Base-by-base conservation (phyloP, 2,113 vertebrate species). In the Penelope pileata region DNA sequence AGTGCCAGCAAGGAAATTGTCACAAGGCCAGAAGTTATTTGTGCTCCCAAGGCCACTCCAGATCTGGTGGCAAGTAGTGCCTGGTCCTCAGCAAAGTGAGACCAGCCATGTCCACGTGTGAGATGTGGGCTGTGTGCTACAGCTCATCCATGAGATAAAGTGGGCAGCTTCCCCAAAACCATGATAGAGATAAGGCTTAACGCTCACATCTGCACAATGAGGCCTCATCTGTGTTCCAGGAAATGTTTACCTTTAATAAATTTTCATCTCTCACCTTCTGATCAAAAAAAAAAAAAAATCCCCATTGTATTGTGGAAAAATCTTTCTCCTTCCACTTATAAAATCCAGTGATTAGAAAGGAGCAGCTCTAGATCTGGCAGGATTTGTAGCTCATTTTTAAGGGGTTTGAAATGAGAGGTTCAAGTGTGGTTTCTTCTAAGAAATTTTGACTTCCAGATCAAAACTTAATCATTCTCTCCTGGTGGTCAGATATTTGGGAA, bases 241-340 rank as follows among this genome's bases (percentile, higher is more conserved):
- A 92, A 94, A 51, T 62, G 73, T 17, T 54, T 54, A 73, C 63
- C 58, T 92, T 54, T 69, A 60, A 69, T 80, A 88, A 88, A 54
- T 81, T 47, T 73, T 56, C 48, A 47, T 77, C 29, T 88, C 59
- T 50, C 32, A 62, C 19, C 36, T 91, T 73, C 73, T 76, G 53
- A 54, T 8, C 27, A 63, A 62, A 38, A 62, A 38, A 48, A 32
- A 51, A 29, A 16, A 60, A 3, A 68, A 54, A 77, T 6, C 4
- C 7, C 38, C 2, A 1, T 23, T 45, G 66, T 75, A 78, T 7
- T 75, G 29, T 23, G 11, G 14, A 80, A 91, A 53, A 74, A 72
- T 15, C 4, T n/a, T 77, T 47, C 22, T 74, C 9, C 29, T 91
- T 73, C 23, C 12, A 17, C 45, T 62, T 78, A 12, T 0, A 67